Percentiles rank a stretch among this genome's conserved stretches.
Conservation (phyloP, 2,113 vertebrate species). For the Prietella phreatophila region DNA sequence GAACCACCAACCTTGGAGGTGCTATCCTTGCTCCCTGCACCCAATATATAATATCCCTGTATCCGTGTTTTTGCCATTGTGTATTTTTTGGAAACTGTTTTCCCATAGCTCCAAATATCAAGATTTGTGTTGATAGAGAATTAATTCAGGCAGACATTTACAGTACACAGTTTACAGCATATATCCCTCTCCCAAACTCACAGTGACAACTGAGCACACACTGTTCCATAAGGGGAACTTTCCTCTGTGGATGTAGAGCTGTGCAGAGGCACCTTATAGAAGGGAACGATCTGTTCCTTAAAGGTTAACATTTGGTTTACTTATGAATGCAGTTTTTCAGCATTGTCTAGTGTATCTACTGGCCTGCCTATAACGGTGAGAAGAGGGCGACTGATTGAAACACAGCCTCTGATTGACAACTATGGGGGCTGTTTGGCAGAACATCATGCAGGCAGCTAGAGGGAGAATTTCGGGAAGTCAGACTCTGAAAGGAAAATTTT, state of each 20-base stretch:
- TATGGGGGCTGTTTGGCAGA: slow-evolving; percentile 12
- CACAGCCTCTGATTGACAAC: slow-evolving; percentile 31
- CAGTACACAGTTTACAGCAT: slow-evolving; percentile 3
- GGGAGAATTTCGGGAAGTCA: slow-evolving; percentile 5
- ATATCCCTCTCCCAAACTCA: background rate
- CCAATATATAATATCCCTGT: background rate
- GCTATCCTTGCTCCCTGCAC: background rate
- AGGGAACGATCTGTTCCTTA: background rate
- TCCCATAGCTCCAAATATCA: background rate
- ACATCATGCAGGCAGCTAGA: slow-evolving; percentile 17
- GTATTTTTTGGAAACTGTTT: background rate
- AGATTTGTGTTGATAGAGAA: background rate
- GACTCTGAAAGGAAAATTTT: background rate
- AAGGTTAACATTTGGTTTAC: slow-evolving; percentile 21
- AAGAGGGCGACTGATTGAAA: slow-evolving; percentile 13
- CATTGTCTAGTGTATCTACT: background rate
- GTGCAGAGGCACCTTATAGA: background rate
- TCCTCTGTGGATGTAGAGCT: background rate
- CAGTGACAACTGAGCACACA: background rate
- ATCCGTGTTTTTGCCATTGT: background rate
- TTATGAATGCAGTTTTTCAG: slow-evolving; percentile 5
- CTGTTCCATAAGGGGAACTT: background rate
- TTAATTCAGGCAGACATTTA: background rate
- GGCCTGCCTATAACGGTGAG: background rate
- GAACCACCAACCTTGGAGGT: too few relatives aligned